Conservation (phyloP, 2,113 vertebrate species). For the Gallinago undulata region DNA sequence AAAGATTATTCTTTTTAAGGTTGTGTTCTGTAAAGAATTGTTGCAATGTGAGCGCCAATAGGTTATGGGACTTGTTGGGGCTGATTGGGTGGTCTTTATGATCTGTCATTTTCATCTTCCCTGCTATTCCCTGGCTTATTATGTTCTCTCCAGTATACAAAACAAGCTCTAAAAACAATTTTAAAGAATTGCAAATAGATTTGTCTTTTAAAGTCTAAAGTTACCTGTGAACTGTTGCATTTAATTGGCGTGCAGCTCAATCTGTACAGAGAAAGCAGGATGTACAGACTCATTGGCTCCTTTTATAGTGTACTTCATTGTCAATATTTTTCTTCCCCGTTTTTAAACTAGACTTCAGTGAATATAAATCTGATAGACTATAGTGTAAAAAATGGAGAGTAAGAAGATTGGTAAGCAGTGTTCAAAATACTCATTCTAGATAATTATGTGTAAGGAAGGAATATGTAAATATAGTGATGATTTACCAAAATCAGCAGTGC, state of each 20-base stretch:
- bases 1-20: not conserved
- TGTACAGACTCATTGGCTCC: not conserved
- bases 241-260: not conserved
- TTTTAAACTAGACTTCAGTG: not conserved
- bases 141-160: not conserved
- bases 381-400: not conserved
- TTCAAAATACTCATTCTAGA: not conserved
- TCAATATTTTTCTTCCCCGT: not conserved
- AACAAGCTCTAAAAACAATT: not conserved
- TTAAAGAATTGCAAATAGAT: not conserved
- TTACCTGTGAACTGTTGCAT: not conserved
- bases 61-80: not conserved
- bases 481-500: not conserved
- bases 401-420: not conserved
- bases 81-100: not conserved
- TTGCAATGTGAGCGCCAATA: not conserved
- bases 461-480: not conserved
- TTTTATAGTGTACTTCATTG: not conserved
- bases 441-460: not conserved
- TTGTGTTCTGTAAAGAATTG: not conserved
- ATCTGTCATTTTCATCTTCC: not conserved
- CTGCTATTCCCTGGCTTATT: not conserved
- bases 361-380: not conserved
- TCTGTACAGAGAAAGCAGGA: not conserved
- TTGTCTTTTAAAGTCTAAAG: not conserved